Evolutionary conservation across 2,797 vertebrate genomes (phyloP), one percentile per base, ranked within the genome.

Genomic region (Xyrichtys novacula): DNA sequence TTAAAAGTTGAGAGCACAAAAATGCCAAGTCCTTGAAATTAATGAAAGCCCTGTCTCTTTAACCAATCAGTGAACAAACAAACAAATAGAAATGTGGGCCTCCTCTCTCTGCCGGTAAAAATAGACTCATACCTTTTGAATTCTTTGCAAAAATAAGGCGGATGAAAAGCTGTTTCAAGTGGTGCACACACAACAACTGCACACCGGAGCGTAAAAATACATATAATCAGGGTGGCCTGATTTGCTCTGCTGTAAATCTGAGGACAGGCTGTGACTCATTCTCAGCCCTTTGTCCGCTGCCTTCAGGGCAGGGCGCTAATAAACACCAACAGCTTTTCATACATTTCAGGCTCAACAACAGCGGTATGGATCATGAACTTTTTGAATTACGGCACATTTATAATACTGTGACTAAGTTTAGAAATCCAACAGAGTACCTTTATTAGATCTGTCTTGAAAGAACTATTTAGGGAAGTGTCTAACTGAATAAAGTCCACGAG

Each of bases 181-280:
- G 5, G 3, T 7, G 2, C 25, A 14, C 14, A 31, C 0, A 16
- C 20, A 1, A 3, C 16, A 46, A 3, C 1, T 22, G 34, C 17
- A 39, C 25, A 7, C 26, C 28, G 0, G 39, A 25, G 29, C 53
- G 34, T n/a, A n/a, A 0, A 49, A 9, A 0, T 12, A 2, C 5
- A 32, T 1, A 20, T 11, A 25, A 28, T 50, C 12, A 44, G 5
- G 1, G 16, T 23, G 12, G 23, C 31, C 22, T 72, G 3, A 39
- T 54, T 64, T 42, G 15, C 49, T 63, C 42, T 56, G 47, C 60
- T 25, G 54, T 28, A 69, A 77, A 39, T 11, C 22, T 43, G 62
- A 63, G 39, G 63, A 49, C 55, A 44, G 59, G 58, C 65, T 55
- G 64, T 71, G 81, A 81, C 67, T 87, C 85, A 83, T 39, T 55